Conservation (phyloP, 2,888 invertebrate species). For the Junonia oenone region DNA sequence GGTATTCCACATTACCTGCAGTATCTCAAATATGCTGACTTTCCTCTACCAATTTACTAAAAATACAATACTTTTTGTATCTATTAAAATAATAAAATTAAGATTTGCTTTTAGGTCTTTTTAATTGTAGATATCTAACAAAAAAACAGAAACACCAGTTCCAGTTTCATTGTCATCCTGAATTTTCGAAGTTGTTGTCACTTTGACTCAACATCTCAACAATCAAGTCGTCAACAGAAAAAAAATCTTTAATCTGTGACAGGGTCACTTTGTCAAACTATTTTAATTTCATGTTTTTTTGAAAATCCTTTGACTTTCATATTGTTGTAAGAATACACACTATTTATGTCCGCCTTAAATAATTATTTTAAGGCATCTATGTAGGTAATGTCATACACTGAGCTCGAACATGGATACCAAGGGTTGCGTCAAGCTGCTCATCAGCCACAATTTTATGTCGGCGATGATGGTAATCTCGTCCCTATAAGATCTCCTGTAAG, state of each 20-base stretch:
- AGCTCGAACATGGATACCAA: slow-evolving; percentile 95
- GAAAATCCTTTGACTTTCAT: slow-evolving; percentile 2
- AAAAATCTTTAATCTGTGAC: not conserved
- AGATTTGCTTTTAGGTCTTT: no score
- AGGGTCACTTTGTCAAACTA: slow-evolving; percentile 13
- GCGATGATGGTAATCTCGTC: slow-evolving; percentile 83
- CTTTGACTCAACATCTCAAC: no score
- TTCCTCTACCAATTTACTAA: no score
- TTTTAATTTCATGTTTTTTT: slow-evolving; percentile 2
- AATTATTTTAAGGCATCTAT: slow-evolving; percentile 36
- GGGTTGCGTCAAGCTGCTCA: slow-evolving; percentile 85
- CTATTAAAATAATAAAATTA: no score
- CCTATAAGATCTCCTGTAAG: slow-evolving; percentile 80
- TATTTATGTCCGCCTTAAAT: slow-evolving; percentile 10
- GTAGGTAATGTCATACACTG: slow-evolving; percentile 92
- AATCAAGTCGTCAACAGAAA: not conserved
- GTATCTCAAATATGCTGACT: no score
- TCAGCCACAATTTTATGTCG: slow-evolving; percentile 85
- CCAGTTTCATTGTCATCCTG: no score
- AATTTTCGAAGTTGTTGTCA: not conserved
- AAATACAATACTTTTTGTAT: no score
- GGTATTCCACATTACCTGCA: no score
- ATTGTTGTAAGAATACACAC: slow-evolving; percentile 1
- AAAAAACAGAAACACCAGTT: no score
- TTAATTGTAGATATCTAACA: no score